These are phyloP conservation scores for Poeciliopsis prolifica DNA, from an alignment of 2,113 vertebrate genomes.

Conservation along the genomic window DNA sequence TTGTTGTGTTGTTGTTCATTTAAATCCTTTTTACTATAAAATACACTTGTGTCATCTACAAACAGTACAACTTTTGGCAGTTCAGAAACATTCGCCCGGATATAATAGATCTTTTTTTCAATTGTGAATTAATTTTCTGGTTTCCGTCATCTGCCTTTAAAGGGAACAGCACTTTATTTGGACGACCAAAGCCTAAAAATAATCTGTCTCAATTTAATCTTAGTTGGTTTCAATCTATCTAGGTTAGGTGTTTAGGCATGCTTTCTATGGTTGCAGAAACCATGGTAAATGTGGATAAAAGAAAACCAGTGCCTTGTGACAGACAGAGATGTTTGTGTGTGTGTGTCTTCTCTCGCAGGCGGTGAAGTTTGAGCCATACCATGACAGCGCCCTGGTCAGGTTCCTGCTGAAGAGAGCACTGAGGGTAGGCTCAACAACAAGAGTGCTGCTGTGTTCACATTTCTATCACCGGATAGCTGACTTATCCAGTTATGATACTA, in stretches of 20 bases:
- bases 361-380: slow-evolving; percentile 98
- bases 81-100: neutral
- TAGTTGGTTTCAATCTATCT: too few species aligned
- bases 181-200: neutral
- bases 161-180: neutral
- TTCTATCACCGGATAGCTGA: too few species aligned
- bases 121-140: neutral
- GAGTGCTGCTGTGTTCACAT: slow-evolving; percentile 13
- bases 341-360: slow-evolving; percentile 81
- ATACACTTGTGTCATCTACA: too few species aligned
- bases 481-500: too few species aligned
- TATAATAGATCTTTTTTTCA: neutral
- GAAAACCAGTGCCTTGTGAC: neutral
- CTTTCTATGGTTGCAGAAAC: neutral
- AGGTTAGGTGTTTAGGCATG: too few species aligned
- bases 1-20: too few species aligned
- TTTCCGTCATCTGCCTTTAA: neutral
- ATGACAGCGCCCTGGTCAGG: slow-evolving; percentile 94
- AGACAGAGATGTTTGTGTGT: slow-evolving; percentile 8
- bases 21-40: too few species aligned
- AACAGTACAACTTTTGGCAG: neutral
- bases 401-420: slow-evolving; percentile 94
- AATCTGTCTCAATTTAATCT: neutral
- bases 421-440: slow-evolving; percentile 81
- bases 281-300: neutral